Evolutionary conservation across 2,113 vertebrate species (phyloP).

Genomic region (Notiomystis cincta): DNA sequence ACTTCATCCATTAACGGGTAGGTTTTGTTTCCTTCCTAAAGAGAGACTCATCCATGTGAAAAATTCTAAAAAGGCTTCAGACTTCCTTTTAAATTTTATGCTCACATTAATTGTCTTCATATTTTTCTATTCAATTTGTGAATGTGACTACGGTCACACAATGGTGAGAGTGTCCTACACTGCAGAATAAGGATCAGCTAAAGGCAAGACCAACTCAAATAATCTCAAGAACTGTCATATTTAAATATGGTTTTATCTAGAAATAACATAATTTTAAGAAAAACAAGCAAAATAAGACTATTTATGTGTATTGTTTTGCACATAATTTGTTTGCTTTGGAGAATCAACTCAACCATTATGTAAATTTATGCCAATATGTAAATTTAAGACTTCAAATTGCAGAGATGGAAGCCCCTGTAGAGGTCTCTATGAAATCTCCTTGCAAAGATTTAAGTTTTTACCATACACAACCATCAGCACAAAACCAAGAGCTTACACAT

Average conservation of each 20-base stretch:
- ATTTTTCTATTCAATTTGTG: neutral
- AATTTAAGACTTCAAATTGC: neutral
- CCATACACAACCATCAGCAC: rapidly evolving
- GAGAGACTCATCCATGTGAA: neutral
- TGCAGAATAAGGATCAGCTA: neutral
- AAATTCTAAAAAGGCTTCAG: neutral
- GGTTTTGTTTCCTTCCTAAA: neutral
- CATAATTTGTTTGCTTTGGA: neutral
- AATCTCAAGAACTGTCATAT: neutral
- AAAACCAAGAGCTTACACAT: neutral
- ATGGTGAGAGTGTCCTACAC: neutral
- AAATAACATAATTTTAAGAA: neutral
- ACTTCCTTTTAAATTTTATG: neutral
- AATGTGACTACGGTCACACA: neutral
- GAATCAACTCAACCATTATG: neutral
- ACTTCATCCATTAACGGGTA: neutral
- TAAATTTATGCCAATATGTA: neutral
- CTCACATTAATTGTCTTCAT: neutral
- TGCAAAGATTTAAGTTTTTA: neutral
- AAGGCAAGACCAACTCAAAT: neutral
- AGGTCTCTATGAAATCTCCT: neutral
- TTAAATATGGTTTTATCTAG: neutral
- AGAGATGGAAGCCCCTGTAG: neutral
- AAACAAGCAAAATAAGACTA: neutral
- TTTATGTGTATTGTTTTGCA: neutral